Evolutionary conservation across 2,888 invertebrate genomes (phyloP).

Genomic region (Phyllotreta cruciferae): DNA sequence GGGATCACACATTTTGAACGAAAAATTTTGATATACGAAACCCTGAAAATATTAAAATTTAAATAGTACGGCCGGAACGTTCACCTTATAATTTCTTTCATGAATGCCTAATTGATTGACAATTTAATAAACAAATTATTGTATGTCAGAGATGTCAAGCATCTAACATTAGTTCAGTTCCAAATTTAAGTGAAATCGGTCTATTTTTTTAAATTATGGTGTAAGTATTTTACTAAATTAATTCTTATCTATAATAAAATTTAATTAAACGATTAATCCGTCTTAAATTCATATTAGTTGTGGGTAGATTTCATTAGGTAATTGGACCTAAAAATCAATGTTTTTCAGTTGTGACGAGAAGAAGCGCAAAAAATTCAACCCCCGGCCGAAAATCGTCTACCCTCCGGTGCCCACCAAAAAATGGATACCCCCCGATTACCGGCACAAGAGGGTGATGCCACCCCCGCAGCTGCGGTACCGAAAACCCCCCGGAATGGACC

Average conservation of each 20-base stretch:
- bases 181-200: conserved; percentile 32
- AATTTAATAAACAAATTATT: conserved; percentile 15
- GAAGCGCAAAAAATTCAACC: conserved; percentile 35
- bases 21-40: conserved; percentile 1
- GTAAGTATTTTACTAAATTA: conserved; percentile 15
- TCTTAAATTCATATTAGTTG: no score
- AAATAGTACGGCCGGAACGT: neutral
- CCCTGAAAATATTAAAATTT: neutral
- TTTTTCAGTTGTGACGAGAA: conserved; percentile 23
- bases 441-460: conserved; percentile 43
- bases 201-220: conserved; percentile 25
- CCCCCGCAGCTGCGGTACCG: conserved; percentile 45
- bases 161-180: neutral
- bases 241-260: neutral
- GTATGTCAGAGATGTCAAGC: conserved; percentile 3
- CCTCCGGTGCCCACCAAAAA: conserved; percentile 55
- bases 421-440: conserved; percentile 56
- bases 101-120: conserved; percentile 7
- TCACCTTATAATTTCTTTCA: conserved; percentile 2
- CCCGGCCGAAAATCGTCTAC: conserved; percentile 50
- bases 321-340: no score
- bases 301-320: no score
- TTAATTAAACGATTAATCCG: neutral
- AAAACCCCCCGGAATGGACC: conserved; percentile 52
- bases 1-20: neutral